Evolutionary conservation across 1,140 invertebrate genomes (phyloP), one percentile per base, ranked within the genome.

Genomic region (honey bee (Apis mellifera)): DNA sequence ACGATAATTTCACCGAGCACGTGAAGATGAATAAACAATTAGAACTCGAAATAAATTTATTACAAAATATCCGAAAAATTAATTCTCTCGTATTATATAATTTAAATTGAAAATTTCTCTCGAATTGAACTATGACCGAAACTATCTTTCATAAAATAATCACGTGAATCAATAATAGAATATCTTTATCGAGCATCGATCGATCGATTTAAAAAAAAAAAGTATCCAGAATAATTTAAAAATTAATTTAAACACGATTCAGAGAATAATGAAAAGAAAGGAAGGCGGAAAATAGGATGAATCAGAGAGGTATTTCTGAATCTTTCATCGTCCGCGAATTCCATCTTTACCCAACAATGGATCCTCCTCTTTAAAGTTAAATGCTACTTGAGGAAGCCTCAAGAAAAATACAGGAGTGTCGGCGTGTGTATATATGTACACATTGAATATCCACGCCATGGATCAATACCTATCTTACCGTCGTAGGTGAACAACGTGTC

Each of bases 381-480:
- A 77, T 70, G 80, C 65, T 70, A 77, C 65, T 82, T 5, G 66
- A 68, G 17, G 48, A 78, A 64, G 66, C 57, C 66, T 78, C 26
- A 70, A 78, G 74, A 82, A 82, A 77, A 82, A 77, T 70, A 82
- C 57, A 69, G 65, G 65, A 78, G 48, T 70, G 66, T 50, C 74
- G 19, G 50, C 55, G 66, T 70, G 21, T 62, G 52, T 52, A 57
- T 65, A 60, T 65, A 60, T 48, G 26, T 21, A 26, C 50, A 82
- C 66, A 26, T 70, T 55, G 74, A 65, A 78, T 76, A 70, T 82
- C 50, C 55, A 69, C 15, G 11, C 11, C 65, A 12, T 70, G 74
- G 80, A 82, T 82, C 80, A 82, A 82, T 82, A 82, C 80, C 48
- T 78, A 82, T 82, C 80, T 82, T 82, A 82, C 55, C 55, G 55